A percentile compares a stretch with the other conserved stretches of the same genome.
These are phyloP conservation scores for Patella ulyssiponensis DNA, from an alignment of 2,888 invertebrate genomes.

Conservation along the genomic window DNA sequence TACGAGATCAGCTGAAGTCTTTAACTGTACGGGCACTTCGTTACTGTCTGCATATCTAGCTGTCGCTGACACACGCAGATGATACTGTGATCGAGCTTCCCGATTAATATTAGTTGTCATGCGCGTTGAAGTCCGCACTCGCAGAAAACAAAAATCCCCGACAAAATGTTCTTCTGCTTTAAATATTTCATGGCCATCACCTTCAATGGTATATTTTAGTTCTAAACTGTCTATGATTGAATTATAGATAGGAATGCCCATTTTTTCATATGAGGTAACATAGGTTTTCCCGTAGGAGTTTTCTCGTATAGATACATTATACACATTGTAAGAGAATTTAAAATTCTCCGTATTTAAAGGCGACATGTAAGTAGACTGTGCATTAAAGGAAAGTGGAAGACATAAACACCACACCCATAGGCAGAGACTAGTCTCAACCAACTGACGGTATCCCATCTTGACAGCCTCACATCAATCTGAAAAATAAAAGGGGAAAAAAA, in stretches of 20 bases:
- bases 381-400: background rate
- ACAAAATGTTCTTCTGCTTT: slow-evolving; percentile 90
- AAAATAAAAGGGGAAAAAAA: background rate
- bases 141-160: slow-evolving; percentile 95
- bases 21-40: slow-evolving; percentile 53
- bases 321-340: slow-evolving; percentile 61
- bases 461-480: slow-evolving; percentile 3
- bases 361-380: background rate
- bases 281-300: slow-evolving; percentile 82
- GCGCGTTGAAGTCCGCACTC: slow-evolving; percentile 89
- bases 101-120: slow-evolving; percentile 91
- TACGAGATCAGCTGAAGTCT: slow-evolving; percentile 75
- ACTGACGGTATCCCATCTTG: background rate
- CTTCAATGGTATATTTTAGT: slow-evolving; percentile 89
- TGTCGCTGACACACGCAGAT: slow-evolving; percentile 83
- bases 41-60: slow-evolving; percentile 72
- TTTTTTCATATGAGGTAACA: slow-evolving; percentile 79
- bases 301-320: slow-evolving; percentile 67
- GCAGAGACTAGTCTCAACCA: background rate
- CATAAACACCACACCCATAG: slow-evolving; percentile 1
- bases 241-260: slow-evolving; percentile 81
- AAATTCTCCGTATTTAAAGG: slow-evolving; percentile 37
- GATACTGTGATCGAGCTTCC: slow-evolving; percentile 88
- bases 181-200: slow-evolving; percentile 90
- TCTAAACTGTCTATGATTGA: slow-evolving; percentile 48